Conservation (phyloP, 2,113 vertebrate genomes). For the Carlito syrichta region DNA sequence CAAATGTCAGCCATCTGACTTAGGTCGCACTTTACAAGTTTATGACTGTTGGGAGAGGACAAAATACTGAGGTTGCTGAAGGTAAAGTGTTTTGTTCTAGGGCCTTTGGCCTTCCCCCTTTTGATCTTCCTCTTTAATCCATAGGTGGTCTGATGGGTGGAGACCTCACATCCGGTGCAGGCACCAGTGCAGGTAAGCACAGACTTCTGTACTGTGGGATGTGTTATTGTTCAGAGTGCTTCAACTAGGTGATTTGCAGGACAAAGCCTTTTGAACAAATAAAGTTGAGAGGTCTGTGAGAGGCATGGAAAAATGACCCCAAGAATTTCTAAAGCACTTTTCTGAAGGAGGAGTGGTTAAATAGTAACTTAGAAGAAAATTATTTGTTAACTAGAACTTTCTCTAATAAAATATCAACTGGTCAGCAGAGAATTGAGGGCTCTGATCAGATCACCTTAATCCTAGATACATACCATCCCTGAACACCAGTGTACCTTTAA, state of each 20-base stretch:
- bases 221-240: background rate
- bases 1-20: constrained; percentile 46
- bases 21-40: constrained; percentile 27
- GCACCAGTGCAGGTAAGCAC: constrained; percentile 98
- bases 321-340: constrained; percentile 3
- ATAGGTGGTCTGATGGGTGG: constrained; percentile 99
- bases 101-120: constrained; percentile 57
- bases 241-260: background rate
- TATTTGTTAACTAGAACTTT: constrained; percentile 18
- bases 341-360: background rate
- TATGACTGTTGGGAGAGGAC: constrained; percentile 32
- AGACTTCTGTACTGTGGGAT: constrained; percentile 38
- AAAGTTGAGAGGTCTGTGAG: background rate
- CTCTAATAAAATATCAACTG: constrained; percentile 7
- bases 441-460: background rate
- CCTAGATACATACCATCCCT: background rate
- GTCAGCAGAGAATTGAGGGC: background rate
- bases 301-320: constrained; percentile 9
- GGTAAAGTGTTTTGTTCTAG: constrained; percentile 54
- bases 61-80: constrained; percentile 15
- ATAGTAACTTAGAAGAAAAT: constrained; percentile 1
- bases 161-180: constrained; percentile 98
- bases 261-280: background rate
- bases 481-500: background rate
- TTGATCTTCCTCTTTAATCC: constrained; percentile 73